These are phyloP conservation scores for Dysdera silvatica DNA, from an alignment of 1,140 invertebrate genomes.

Conservation along the genomic window DNA sequence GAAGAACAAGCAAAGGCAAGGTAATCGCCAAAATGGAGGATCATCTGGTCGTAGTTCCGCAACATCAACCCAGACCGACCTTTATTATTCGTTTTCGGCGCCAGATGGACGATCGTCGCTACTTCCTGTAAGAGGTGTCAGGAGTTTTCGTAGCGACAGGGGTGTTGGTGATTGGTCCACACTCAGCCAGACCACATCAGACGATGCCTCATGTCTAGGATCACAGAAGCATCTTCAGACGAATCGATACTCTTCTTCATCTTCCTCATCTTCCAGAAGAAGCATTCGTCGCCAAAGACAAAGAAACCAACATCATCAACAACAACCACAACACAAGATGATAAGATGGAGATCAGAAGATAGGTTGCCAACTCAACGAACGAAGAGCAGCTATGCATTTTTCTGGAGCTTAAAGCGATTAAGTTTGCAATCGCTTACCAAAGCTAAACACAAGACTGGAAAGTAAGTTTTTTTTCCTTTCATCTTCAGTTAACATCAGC, in stretches of 20 bases:
- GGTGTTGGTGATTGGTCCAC: constrained; percentile 23
- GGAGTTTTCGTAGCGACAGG: constrained; percentile 12
- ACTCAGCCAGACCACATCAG: constrained; percentile 18
- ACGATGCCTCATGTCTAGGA: too few species aligned
- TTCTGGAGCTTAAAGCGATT: constrained; percentile 25
- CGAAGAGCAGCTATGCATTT: constrained; percentile 1
- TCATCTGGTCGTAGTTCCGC: too few species aligned
- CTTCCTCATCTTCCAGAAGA: too few species aligned
- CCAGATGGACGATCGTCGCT: too few species aligned
- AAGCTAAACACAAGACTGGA: constrained; percentile 26
- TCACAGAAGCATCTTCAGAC: too few species aligned
- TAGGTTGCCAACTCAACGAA: neutral
- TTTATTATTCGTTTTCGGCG: too few species aligned
- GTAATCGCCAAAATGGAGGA: neutral
- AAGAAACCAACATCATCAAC: neutral
- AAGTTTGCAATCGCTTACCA: constrained; percentile 21
- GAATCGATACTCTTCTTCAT: too few species aligned
- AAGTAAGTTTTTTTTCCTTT: constrained; percentile 4
- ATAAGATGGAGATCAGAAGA: constrained; percentile 29
- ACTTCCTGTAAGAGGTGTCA: neutral
- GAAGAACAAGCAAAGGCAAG: neutral
- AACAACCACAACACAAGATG: constrained; percentile 15
- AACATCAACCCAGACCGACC: too few species aligned
- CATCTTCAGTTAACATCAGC: neutral
- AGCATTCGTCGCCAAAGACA: too few species aligned